These are phyloP conservation scores for Himalopsyche japonica DNA, from an alignment of 2,888 invertebrate genomes.

Conservation along the genomic window DNA sequence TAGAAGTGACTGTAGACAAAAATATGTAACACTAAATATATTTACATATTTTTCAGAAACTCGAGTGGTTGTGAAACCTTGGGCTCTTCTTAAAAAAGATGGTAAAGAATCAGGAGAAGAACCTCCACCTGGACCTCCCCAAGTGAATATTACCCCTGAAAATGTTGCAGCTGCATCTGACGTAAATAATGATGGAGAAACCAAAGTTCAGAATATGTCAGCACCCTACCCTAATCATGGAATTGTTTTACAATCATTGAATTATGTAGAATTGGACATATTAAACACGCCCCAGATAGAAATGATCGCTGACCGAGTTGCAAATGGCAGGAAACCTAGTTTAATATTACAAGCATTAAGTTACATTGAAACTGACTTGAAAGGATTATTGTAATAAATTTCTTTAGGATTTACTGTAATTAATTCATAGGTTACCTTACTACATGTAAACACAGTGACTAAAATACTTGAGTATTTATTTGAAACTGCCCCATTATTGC, in stretches of 20 bases:
- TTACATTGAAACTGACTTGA: conserved; percentile 55
- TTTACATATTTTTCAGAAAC: conserved; percentile 40
- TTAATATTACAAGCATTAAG: conserved; percentile 51
- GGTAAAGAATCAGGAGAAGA: conserved; percentile 35
- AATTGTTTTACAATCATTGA: conserved; percentile 54
- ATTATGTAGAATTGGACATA: conserved; percentile 59
- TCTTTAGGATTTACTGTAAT: no score
- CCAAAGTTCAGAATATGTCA: not conserved
- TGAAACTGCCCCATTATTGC: not conserved
- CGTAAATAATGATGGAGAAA: not conserved
- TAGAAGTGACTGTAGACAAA: no score
- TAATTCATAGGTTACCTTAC: no score
- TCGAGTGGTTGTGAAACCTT: conserved; percentile 44
- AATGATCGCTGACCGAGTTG: not conserved
- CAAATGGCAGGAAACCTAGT: conserved; percentile 44
- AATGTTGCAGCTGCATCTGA: not conserved
- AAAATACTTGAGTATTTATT: not conserved
- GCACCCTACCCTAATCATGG: conserved; percentile 56
- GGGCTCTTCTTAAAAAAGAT: conserved; percentile 43
- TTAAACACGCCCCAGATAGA: conserved; percentile 43
- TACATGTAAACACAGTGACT: no score
- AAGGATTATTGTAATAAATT: conserved; percentile 52
- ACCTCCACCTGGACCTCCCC: conserved; percentile 40
- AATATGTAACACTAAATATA: no score
- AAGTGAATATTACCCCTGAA: not conserved